These are phyloP conservation scores for Cheilosia scutellata DNA, from an alignment of 2,888 invertebrate species.

Conservation along the genomic window DNA sequence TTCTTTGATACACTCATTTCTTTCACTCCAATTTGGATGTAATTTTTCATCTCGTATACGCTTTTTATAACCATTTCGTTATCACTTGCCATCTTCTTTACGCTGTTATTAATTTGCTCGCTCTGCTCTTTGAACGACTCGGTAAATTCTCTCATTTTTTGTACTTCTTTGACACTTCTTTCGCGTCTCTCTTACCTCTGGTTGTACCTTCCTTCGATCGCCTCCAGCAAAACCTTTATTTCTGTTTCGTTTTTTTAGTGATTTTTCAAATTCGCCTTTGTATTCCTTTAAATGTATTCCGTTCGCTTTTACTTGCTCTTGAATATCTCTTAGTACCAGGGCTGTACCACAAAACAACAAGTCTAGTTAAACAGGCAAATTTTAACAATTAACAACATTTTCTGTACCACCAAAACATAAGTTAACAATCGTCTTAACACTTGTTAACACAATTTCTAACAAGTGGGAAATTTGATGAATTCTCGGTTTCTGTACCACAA, in stretches of 20 bases:
- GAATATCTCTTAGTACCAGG: conserved; percentile 9
- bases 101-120: neutral
- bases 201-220: neutral
- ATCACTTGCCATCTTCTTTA: conserved; percentile 1
- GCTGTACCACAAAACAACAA: no score
- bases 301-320: neutral
- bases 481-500: no score
- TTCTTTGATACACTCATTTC: conserved; percentile 1
- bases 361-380: no score
- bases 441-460: no score
- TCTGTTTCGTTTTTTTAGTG: conserved; percentile 23
- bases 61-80: conserved; percentile 14
- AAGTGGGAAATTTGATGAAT: no score
- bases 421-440: no score
- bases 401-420: no score
- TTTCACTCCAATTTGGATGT: conserved; percentile 14
- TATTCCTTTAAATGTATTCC: conserved; percentile 1
- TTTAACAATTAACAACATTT: no score
- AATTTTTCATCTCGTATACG: neutral
- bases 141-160: conserved; percentile 7
- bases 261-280: conserved; percentile 15
- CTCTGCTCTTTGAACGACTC: conserved; percentile 8
- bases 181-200: neutral
- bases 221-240: conserved; percentile 7
- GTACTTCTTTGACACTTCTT: conserved; percentile 7